Conservation (phyloP, 2,888 invertebrate species). For the Hypomecis punctinalis region DNA sequence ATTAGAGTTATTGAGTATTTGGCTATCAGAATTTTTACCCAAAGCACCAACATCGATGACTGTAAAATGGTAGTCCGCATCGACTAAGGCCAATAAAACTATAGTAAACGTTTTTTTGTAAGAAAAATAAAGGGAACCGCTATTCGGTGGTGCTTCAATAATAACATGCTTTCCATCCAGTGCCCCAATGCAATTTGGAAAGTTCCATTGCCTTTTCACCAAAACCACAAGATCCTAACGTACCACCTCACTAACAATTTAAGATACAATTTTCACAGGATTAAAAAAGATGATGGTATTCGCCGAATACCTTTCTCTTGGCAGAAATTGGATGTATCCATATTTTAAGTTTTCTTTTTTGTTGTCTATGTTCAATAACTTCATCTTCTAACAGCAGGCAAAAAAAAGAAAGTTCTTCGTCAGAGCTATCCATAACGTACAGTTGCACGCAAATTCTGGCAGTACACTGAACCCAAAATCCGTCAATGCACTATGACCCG, state of each 20-base stretch:
- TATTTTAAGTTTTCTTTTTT: conserved; percentile 16
- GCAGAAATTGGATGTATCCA: conserved; percentile 20
- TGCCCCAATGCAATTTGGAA: not conserved
- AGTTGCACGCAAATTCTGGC: conserved; percentile 26
- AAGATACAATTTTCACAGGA: conserved; percentile 24
- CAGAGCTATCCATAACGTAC: conserved; percentile 12
- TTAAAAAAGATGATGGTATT: conserved; percentile 21
- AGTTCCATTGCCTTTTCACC: not conserved
- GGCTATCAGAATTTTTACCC: not conserved
- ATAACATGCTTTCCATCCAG: not conserved
- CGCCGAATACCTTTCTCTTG: conserved; percentile 23
- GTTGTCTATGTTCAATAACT: conserved; percentile 5
- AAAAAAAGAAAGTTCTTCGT: conserved; percentile 18
- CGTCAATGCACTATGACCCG: conserved; percentile 25
- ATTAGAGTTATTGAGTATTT: not conserved
- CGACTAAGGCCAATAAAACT: not conserved
- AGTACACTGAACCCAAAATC: conserved; percentile 30
- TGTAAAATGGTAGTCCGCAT: not conserved
- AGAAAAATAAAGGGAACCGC: not conserved
- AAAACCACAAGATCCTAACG: conserved; percentile 17
- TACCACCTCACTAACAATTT: conserved; percentile 25
- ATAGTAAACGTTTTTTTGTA: not conserved
- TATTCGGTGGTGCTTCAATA: not conserved
- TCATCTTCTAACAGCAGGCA: conserved; percentile 14
- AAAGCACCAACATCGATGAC: not conserved